Base-by-base conservation (phyloP, 2,113 vertebrate species). In the Chloroceryle aenea region DNA sequence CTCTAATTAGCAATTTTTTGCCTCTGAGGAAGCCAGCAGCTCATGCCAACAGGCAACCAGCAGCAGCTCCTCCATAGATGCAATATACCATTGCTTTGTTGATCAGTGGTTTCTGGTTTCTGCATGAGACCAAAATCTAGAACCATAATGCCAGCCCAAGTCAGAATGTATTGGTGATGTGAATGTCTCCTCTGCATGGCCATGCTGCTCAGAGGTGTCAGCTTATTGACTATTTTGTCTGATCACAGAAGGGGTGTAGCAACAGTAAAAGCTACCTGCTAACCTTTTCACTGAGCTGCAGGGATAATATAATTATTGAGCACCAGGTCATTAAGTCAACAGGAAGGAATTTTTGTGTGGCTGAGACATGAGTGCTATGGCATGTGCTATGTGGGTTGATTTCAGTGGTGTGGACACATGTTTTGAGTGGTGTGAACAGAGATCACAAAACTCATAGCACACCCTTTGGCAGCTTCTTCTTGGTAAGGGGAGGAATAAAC, bases 111-210 rank as follows among this genome's bases (percentile, higher is more conserved):
- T 10, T 85, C 55, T 36, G 26, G 2, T 52, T 73, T 87, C 55
- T 71, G 18, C 13, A 7, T 3, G 5, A 40, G 40, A 34, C 8
- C 10, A 26, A 32, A 55, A 26, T 55, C 9, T 30, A 82, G 38
- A 63, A n/a, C 2, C 1, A 2, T 5, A 19, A 2, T 42, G n/a
- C 6, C 29, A 48, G 18, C 7, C 38, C 14, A 23, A 10, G n/a
- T n/a, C 43, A 59, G 58, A 71, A 18, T 6, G 18, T 27, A 29
- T 10, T 32, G 29, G 23, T 32, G 50, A 13, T 2, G 1, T n/a
- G n/a, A 36, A 43, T 10, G 22, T 16, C 52, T 71, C 1, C 0
- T 15, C 10, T 59, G 36, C 5, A 14, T 0, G 4, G 14, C 48
- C 3, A 2, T 25, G 29, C n/a, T 42, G 53, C 7, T 43, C 17